These are phyloP conservation scores for Odontamblyopus rebecca DNA, from an alignment of 2,797 vertebrate genomes.

Conservation along the genomic window DNA sequence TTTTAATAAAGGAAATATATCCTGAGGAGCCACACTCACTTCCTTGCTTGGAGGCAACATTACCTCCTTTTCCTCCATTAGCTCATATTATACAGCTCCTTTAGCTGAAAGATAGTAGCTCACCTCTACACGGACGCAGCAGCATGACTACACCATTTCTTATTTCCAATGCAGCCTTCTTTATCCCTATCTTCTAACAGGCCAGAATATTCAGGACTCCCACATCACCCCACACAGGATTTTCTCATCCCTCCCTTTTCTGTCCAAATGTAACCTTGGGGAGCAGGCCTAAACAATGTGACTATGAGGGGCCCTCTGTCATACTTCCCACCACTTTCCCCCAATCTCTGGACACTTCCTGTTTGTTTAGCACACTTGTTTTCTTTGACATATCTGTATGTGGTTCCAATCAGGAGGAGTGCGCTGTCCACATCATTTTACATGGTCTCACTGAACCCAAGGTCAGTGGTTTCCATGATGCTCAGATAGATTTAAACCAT, in stretches of 20 bases:
- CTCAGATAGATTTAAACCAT: conserved; percentile 25
- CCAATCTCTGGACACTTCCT: conserved; percentile 63
- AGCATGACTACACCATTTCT: conserved; percentile 32
- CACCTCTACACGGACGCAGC: conserved; percentile 15
- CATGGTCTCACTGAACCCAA: conserved; percentile 33
- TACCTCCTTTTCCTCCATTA: conserved; percentile 47
- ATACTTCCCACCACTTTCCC: conserved; percentile 57
- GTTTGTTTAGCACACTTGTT: conserved; percentile 71
- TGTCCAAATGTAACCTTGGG: conserved; percentile 64
- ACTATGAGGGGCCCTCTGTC: conserved; percentile 35
- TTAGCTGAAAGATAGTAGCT: conserved; percentile 29
- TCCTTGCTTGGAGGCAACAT: conserved; percentile 46
- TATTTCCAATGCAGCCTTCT: conserved; percentile 23
- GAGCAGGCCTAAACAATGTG: conserved; percentile 64
- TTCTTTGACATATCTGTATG: conserved; percentile 63
- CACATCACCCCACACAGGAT: conserved; percentile 18
- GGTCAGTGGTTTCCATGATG: conserved; percentile 62
- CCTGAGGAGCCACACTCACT: conserved; percentile 30
- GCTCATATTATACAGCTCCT: conserved; percentile 32
- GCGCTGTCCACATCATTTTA: conserved; percentile 40
- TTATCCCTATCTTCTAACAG: conserved; percentile 44
- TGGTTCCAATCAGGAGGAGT: conserved; percentile 44
- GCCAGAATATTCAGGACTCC: conserved; percentile 34
- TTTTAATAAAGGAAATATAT: conserved; percentile 56
- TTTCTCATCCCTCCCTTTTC: conserved; percentile 66